Conservation (phyloP, 2,113 vertebrate species). For the Maccullochella peelii region DNA sequence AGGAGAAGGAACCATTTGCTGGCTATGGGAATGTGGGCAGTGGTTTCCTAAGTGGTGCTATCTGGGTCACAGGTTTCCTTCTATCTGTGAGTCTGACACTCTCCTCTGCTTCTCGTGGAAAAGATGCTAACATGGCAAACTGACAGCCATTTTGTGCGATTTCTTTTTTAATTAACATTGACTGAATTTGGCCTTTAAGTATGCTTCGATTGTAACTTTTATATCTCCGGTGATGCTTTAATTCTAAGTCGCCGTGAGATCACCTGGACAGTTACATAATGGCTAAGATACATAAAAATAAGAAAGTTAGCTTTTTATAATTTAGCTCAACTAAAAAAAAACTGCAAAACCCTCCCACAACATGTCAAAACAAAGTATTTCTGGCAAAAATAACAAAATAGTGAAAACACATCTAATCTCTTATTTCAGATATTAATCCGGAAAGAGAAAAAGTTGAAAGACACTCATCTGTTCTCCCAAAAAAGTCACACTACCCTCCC, state of each 20-base stretch:
- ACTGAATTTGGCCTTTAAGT: constrained; percentile 1
- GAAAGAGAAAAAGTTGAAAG: no score
- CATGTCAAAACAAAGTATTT: not conserved
- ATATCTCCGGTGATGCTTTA: not conserved
- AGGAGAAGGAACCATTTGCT: constrained; percentile 69
- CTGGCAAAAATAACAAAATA: not conserved
- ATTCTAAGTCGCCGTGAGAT: not conserved
- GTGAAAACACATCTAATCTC: not conserved
- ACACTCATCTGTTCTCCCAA: no score
- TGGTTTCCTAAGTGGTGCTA: constrained; percentile 74
- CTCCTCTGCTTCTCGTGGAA: constrained; percentile 42
- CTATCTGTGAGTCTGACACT: constrained; percentile 33
- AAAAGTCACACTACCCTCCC: no score
- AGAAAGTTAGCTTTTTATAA: not conserved
- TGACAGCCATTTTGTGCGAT: not conserved
- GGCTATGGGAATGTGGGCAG: constrained; percentile 74
- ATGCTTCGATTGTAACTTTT: not conserved
- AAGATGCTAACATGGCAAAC: constrained; percentile 54
- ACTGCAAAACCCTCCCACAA: no score
- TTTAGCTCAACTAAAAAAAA: no score
- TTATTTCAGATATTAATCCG: not conserved
- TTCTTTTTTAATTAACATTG: not conserved
- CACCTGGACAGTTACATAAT: not conserved
- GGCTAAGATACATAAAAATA: not conserved
- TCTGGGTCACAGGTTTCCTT: constrained; percentile 69